These are phyloP conservation scores for Orycteropus afer DNA, from an alignment of 2,113 vertebrate species.

Conservation along the genomic window DNA sequence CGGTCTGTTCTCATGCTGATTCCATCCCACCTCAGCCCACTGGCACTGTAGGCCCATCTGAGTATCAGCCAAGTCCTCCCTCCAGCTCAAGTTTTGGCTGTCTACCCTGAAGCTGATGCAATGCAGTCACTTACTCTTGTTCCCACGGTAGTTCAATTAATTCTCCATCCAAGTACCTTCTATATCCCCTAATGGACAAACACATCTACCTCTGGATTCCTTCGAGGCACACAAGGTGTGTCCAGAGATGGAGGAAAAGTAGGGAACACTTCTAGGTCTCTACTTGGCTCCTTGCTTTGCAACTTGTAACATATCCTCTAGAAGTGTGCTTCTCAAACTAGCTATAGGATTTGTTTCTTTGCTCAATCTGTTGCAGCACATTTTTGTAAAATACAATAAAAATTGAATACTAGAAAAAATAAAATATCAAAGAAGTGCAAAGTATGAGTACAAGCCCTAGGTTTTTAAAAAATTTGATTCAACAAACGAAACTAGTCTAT, in stretches of 20 bases:
- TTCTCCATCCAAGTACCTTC: background rate
- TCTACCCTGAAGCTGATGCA: no score
- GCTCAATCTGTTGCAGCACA: background rate
- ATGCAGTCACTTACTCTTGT: background rate
- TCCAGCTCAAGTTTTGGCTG: background rate
- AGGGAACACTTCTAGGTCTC: background rate
- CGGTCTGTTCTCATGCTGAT: background rate
- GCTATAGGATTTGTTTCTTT: background rate
- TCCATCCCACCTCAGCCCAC: background rate
- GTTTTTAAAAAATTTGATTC: background rate
- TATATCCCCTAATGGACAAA: background rate
- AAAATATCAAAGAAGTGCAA: background rate
- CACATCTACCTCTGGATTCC: background rate
- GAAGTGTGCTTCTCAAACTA: background rate
- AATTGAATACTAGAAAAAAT: background rate
- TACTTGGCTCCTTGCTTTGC: background rate
- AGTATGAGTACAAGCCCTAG: background rate
- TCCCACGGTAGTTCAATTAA: background rate
- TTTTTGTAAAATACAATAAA: constrained; percentile 32
- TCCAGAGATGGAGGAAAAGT: background rate
- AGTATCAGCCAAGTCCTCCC: background rate
- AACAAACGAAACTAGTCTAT: background rate
- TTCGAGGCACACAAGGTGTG: background rate
- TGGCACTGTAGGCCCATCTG: background rate
- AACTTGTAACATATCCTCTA: background rate